These are phyloP conservation scores for Chionomys nivalis DNA, from an alignment of 2,113 vertebrate genomes.

Conservation along the genomic window DNA sequence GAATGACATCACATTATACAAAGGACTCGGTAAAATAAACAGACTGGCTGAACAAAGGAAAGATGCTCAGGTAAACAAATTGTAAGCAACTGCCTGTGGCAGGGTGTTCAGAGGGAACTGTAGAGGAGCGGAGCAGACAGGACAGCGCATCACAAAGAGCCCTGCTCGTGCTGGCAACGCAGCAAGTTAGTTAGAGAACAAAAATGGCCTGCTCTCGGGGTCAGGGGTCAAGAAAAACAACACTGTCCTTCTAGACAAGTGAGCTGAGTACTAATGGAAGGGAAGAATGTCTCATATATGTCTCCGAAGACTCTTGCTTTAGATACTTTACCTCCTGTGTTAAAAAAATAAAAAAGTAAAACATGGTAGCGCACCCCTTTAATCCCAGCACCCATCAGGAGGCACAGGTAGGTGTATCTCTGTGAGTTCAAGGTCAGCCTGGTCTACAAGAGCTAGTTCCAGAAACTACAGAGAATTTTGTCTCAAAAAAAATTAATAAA, in stretches of 20 bases:
- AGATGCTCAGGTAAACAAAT: not conserved
- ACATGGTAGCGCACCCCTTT: no score
- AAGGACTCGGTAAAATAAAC: not conserved
- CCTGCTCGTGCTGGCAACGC: not conserved
- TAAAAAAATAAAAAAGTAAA: not conserved
- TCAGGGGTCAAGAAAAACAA: not conserved
- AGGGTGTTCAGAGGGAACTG: not conserved
- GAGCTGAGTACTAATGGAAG: not conserved
- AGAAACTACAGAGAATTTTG: not conserved
- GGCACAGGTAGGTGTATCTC: no score
- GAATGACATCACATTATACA: not conserved
- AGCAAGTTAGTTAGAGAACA: not conserved
- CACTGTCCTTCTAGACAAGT: not conserved
- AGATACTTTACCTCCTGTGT: not conserved
- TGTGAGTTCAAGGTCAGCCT: no score
- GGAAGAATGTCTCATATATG: not conserved
- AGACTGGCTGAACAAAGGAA: not conserved
- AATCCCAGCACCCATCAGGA: no score
- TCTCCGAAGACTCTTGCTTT: not conserved
- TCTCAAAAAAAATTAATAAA: no score
- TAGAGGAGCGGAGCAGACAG: not conserved
- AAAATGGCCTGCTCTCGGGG: not conserved
- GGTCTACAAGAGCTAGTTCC: no score
- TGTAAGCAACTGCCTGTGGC: not conserved
- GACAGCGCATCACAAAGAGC: not conserved